Base-by-base conservation (phyloP, 2,113 vertebrate genomes). In the Damaliscus lunatus region DNA sequence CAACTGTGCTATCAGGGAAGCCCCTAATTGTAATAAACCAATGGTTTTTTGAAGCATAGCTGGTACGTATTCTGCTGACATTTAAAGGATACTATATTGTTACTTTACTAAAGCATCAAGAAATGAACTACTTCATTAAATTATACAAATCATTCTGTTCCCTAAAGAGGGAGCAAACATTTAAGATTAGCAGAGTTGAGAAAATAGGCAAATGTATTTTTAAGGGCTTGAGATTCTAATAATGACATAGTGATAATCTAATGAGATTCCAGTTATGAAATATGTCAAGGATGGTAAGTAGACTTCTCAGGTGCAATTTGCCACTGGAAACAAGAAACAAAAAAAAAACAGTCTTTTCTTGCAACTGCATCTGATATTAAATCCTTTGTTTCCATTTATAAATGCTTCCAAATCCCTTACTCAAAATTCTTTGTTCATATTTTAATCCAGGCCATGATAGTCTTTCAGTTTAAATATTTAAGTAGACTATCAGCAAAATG, bases 401-500 rank as follows among this genome's bases (percentile, higher is more conserved):
- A 95, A 92, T n/a, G 19, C 2, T 43, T 53, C 80, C 85, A 83
- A n/a, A n/a, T 82, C 12, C 23, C 31, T 84, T 93, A 31, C 43
- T 78, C 40, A 92, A 57, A 86, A 71, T 57, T 77, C 36, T 86
- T 96, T 62, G 33, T 62, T 96, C 33, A 36, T 53, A 80, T 57
- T 96, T 46, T 80, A 88, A 96, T 71, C 23, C 25, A 96, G 14
- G 46, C 16, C 50, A 81, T 31, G 9, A 80, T 64, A n/a, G 48
- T 90, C 19, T 84, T 96, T 74, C 88, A 78, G 52, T 80, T 96
- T 84, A 96, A 97, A 97, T 88, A 82, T 94, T 98, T 97, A 93
- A 91, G 33, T 55, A 96, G 21, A 21, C 46, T 43, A 84, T 95
- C 74, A 77, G 33, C 67, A 95, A 94, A 96, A 23, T 77, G 90